Conservation (phyloP, 2,797 vertebrate species). For the Pristis pectinata region DNA sequence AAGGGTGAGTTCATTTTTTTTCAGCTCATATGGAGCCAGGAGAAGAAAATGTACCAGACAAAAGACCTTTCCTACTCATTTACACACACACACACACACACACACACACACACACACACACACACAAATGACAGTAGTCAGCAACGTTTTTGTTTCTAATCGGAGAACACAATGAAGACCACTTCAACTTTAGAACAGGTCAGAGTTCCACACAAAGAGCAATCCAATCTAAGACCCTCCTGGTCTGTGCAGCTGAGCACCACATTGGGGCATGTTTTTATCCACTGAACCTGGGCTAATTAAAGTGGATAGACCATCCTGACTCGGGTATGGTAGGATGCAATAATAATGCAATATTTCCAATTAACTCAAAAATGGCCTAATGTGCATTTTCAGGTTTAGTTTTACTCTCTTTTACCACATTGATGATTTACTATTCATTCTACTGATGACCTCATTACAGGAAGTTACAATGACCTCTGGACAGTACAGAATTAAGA, state of each 20-base stretch:
- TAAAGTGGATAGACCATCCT: background rate
- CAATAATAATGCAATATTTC: background rate
- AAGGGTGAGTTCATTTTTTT: background rate
- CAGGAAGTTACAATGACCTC: conserved; percentile 24
- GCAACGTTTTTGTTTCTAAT: no score
- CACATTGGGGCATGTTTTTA: background rate
- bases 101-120: background rate
- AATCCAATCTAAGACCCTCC: background rate
- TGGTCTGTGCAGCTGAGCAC: background rate
- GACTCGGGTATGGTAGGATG: background rate
- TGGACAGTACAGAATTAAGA: conserved; percentile 22
- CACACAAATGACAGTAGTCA: no score
- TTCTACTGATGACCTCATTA: background rate
- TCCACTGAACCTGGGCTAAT: background rate
- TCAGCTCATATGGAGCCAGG: background rate
- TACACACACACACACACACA: no score
- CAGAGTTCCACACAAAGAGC: background rate
- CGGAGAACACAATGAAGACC: no score
- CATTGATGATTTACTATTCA: background rate
- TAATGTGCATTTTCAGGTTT: background rate
- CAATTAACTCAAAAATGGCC: background rate
- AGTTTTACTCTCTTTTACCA: background rate
- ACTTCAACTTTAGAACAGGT: background rate
- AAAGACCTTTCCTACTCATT: no score
- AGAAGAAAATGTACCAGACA: background rate